Evolutionary conservation across 2,888 invertebrate genomes (phyloP).

Genomic region (Cotesia congregata): DNA sequence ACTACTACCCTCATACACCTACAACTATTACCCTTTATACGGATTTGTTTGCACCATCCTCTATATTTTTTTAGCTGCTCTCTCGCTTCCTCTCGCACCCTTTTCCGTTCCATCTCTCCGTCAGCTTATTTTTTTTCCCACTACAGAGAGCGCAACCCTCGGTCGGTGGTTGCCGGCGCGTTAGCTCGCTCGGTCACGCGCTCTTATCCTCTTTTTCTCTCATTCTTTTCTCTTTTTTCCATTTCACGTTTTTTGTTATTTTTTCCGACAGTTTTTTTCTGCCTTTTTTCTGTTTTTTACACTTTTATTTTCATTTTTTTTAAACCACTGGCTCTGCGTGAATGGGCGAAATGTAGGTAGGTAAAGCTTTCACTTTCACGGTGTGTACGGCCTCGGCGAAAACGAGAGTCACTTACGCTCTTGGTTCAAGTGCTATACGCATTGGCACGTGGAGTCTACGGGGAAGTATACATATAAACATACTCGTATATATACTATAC

Average conservation of each 20-base stretch:
- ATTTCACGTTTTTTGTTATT: constrained; percentile 50
- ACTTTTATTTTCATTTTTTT: constrained; percentile 48
- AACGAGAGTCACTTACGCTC: constrained; percentile 61
- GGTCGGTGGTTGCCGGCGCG: constrained; percentile 12
- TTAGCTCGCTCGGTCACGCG: constrained; percentile 27
- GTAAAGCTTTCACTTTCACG: constrained; percentile 68
- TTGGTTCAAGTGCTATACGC: constrained; percentile 11
- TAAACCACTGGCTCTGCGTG: constrained; percentile 61
- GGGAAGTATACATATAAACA: constrained; percentile 26
- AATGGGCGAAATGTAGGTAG: constrained; percentile 70
- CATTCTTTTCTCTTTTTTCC: constrained; percentile 30
- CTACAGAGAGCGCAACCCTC: constrained; percentile 29
- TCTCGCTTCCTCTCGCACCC: not conserved
- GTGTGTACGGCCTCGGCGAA: constrained; percentile 63
- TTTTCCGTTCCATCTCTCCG: constrained; percentile 40
- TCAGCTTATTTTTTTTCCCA: constrained; percentile 40
- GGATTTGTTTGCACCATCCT: constrained; percentile 27
- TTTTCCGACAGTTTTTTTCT: constrained; percentile 44
- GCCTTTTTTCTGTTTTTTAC: constrained; percentile 30
- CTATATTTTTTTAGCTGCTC: constrained; percentile 19
- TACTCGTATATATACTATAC: constrained; percentile 1
- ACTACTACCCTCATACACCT: not conserved
- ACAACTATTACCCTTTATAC: constrained; percentile 38
- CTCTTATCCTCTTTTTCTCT: constrained; percentile 45
- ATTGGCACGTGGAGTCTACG: constrained; percentile 13